phyloP scores from a whole-genome alignment of 2,888 invertebrate genomes.

The Pachycephus smyrnensis region DNA sequence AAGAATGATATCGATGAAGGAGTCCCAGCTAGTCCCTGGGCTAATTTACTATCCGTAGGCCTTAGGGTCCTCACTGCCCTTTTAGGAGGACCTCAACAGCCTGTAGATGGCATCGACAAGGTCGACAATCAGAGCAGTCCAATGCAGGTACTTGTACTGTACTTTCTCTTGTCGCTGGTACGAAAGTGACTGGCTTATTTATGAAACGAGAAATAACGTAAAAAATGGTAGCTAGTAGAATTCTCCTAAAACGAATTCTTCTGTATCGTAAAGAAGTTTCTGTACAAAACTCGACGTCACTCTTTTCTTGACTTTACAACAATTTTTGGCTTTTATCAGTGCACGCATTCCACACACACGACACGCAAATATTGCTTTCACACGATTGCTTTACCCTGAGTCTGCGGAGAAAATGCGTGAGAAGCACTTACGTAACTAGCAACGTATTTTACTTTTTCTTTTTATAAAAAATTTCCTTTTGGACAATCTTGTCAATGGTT shows the following conservation, averaged over 20 bases:
- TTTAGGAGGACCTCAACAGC: slow-evolving; percentile 79
- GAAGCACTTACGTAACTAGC: background rate
- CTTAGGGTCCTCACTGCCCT: slow-evolving; percentile 87
- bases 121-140: slow-evolving; percentile 87
- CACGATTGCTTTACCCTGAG: background rate
- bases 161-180: background rate
- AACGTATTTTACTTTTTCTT: background rate
- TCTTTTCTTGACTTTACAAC: background rate
- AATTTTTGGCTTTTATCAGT: background rate
- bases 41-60: slow-evolving; percentile 87
- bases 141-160: slow-evolving; percentile 79
- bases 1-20: slow-evolving; percentile 82
- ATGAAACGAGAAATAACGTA: background rate
- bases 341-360: background rate
- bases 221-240: slow-evolving; percentile 1
- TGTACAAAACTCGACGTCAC: background rate
- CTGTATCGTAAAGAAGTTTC: background rate
- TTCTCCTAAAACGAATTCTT: background rate
- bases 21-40: slow-evolving; percentile 85
- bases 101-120: slow-evolving; percentile 87
- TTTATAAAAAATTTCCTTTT: too few species aligned
- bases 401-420: background rate
- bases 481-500: background rate
- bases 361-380: background rate
- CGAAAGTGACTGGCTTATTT: background rate